Percentiles rank a stretch among this genome's conserved stretches.
These are phyloP conservation scores for Dallia pectoralis DNA, from an alignment of 2,797 vertebrate genomes.

Conservation along the genomic window DNA sequence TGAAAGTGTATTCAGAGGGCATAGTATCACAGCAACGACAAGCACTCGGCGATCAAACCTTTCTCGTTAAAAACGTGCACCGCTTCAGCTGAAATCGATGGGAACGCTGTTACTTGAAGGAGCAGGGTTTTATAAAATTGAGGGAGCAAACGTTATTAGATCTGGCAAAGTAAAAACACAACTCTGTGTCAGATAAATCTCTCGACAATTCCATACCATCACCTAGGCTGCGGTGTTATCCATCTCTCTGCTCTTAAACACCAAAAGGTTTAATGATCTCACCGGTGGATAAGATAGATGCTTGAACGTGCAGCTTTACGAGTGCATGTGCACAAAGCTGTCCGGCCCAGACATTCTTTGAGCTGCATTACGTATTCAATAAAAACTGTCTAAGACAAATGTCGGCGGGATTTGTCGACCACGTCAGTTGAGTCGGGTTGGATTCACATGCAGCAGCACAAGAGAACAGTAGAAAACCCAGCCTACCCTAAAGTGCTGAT, in stretches of 20 bases:
- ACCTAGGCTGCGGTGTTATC: background rate
- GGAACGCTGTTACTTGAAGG: background rate
- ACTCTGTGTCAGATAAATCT: slow-evolving; percentile 13
- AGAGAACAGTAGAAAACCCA: slow-evolving; percentile 10
- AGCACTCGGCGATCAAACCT: background rate
- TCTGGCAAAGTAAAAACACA: background rate
- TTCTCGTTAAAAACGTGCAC: background rate
- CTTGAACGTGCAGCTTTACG: no score
- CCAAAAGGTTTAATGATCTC: slow-evolving; percentile 5
- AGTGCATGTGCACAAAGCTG: background rate
- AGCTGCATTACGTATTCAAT: background rate
- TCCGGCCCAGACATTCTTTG: background rate
- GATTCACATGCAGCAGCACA: background rate
- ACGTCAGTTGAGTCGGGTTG: background rate
- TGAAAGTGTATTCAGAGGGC: background rate
- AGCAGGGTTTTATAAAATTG: background rate
- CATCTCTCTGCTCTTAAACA: background rate
- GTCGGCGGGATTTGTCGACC: background rate
- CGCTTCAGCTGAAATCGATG: background rate
- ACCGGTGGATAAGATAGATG: background rate
- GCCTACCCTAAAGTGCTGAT: slow-evolving; percentile 99
- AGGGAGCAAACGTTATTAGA: background rate
- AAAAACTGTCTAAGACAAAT: background rate
- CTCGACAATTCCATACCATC: background rate
- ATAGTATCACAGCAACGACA: background rate